These are phyloP conservation scores for Peromyscus eremicus DNA, from an alignment of 2,797 vertebrate species.

Conservation along the genomic window DNA sequence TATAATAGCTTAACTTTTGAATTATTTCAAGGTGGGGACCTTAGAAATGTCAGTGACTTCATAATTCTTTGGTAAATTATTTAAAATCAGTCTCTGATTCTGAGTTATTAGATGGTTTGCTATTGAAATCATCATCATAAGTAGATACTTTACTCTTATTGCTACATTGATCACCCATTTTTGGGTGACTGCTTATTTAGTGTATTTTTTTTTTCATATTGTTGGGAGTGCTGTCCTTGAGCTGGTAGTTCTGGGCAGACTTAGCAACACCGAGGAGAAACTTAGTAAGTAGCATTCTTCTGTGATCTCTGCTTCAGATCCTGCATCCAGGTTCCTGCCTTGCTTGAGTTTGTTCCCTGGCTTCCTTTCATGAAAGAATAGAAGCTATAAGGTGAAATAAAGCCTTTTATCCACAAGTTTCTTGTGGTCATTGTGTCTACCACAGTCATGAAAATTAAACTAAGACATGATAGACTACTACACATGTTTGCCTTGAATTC, in stretches of 20 bases:
- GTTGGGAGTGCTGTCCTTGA: too few species aligned
- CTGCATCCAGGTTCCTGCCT: neutral
- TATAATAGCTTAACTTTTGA: neutral
- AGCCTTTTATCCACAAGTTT: neutral
- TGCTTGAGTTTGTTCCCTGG: neutral
- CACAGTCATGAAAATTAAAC: neutral
- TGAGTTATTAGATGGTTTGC: neutral
- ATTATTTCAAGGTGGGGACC: neutral
- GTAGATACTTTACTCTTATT: neutral
- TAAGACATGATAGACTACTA: neutral
- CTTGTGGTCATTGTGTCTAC: neutral
- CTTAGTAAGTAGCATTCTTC: neutral
- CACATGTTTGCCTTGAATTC: neutral
- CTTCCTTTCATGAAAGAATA: neutral
- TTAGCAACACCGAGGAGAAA: neutral
- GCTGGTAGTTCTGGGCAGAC: neutral
- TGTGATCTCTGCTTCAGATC: neutral
- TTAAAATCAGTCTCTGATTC: neutral
- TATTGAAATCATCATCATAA: neutral
- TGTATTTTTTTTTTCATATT: neutral
- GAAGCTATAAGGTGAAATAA: neutral
- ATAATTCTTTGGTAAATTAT: constrained; percentile 1
- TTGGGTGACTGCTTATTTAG: neutral
- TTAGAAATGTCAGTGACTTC: constrained; percentile 8
- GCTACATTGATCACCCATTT: neutral